Evolutionary conservation across 2,797 vertebrate species (phyloP), one percentile per base, ranked within the genome.

Genomic region (Poeciliopsis paucimaculata): DNA sequence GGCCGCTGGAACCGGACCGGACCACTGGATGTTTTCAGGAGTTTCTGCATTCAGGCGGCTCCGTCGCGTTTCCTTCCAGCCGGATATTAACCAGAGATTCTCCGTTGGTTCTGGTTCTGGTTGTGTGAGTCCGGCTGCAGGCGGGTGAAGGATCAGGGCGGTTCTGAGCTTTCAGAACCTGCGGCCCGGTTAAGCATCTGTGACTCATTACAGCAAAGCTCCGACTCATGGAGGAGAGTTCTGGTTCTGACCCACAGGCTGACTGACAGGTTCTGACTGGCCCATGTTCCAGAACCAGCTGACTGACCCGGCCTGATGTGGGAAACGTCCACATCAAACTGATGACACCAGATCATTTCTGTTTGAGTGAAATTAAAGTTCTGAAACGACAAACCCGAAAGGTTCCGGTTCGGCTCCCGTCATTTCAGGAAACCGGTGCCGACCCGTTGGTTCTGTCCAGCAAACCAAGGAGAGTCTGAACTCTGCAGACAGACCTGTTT

Each of bases 251-350:
- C 47, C 47, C 47, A 2, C 18, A 7, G 18, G 18, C 28, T 28
- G 55, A 57, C 11, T 28, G 55, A 57, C 23, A 23, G 23, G 55
- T 57, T n/a, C n/a, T 15, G n/a, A n/a, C n/a, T 57, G 20, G 4
- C 66, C 41, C 20, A 15, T 70, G 66, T 43, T 60, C 34, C 36
- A n/a, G 72, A 0, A 43, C 74, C 78, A 70, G 73, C 79, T 47
- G 73, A 46, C 28, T 0, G 53, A 70, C 39, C 23, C 66, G 18
- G 20, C 0, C 51, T 0, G 62, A 34, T 34, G 66, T 46, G 64
- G 53, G 76, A 78, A 75, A 73, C 28, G 13, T 60, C 11, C 51
- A 39, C 64, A 10, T 71, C 23, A 49, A 82, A 78, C 72, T 31
- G 34, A 41, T 46, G 13, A 74, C 26, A 80, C 81, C 36, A 43